Conservation (phyloP, 2,797 vertebrate genomes). For the Paramormyrops hopkinsi region DNA sequence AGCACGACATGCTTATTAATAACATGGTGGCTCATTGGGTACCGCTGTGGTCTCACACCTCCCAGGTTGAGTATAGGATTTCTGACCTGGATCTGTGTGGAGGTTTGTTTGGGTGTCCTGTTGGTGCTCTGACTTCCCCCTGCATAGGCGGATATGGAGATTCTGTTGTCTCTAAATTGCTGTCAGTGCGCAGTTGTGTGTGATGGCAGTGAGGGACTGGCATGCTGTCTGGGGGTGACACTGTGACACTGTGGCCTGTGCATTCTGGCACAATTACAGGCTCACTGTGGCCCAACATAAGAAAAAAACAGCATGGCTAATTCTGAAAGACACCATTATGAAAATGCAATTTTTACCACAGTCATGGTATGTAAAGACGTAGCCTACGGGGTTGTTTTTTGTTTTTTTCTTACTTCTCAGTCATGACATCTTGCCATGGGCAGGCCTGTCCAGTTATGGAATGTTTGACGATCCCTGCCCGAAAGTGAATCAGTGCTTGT, state of each 20-base stretch:
- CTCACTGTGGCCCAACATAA: neutral
- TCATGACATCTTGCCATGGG: neutral
- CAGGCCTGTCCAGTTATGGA: neutral
- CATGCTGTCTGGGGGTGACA: neutral
- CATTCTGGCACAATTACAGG: neutral
- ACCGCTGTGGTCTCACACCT: neutral
- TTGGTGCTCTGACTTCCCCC: neutral
- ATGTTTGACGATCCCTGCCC: neutral
- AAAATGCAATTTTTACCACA: neutral
- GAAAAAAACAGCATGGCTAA: neutral
- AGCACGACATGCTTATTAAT: neutral
- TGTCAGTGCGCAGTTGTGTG: neutral
- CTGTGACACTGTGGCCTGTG: neutral
- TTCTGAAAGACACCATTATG: neutral
- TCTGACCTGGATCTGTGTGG: neutral
- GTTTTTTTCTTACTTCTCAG: neutral
- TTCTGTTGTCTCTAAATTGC: neutral
- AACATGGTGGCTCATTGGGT: neutral
- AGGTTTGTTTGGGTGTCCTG: neutral
- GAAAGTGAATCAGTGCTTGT: neutral
- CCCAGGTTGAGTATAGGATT: neutral
- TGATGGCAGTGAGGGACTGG: neutral
- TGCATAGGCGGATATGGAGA: neutral
- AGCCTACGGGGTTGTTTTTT: neutral
- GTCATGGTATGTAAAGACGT: neutral